Conservation (phyloP, 2,888 invertebrate genomes). For the Lochmaea capreae region DNA sequence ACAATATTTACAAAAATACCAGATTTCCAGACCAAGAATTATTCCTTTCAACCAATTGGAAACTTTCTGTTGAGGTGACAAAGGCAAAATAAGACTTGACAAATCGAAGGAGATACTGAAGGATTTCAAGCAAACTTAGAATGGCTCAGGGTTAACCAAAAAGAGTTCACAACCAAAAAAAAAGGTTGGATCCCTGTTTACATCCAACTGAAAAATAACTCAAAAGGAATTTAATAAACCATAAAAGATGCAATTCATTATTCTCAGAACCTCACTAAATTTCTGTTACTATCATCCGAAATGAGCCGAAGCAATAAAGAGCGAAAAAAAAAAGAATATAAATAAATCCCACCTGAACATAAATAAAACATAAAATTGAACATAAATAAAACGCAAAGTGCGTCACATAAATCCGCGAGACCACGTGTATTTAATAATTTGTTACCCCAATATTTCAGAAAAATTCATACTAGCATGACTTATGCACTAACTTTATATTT, state of each 20-base stretch:
- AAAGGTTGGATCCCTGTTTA: no score
- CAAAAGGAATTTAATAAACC: neutral
- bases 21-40: no score
- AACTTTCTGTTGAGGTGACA: no score
- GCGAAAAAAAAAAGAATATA: constrained; percentile 34
- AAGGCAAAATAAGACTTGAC: no score
- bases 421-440: constrained; percentile 65
- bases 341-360: constrained; percentile 59
- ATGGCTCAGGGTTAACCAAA: no score
- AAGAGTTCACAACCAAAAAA: no score
- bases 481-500: constrained; percentile 66
- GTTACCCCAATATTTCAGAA: constrained; percentile 65
- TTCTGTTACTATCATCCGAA: constrained; percentile 21
- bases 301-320: constrained; percentile 37
- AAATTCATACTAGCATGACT: constrained; percentile 64
- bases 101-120: no score
- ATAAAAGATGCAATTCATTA: constrained; percentile 3
- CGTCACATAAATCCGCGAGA: constrained; percentile 61
- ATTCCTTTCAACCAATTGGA: no score
- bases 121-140: no score
- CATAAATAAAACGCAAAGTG: constrained; percentile 64
- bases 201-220: neutral
- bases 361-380: constrained; percentile 63
- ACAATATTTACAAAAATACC: no score
- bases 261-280: constrained; percentile 11